Evolutionary conservation across 2,888 invertebrate species (phyloP).

Genomic region (Rhaphigaster nebulosa): DNA sequence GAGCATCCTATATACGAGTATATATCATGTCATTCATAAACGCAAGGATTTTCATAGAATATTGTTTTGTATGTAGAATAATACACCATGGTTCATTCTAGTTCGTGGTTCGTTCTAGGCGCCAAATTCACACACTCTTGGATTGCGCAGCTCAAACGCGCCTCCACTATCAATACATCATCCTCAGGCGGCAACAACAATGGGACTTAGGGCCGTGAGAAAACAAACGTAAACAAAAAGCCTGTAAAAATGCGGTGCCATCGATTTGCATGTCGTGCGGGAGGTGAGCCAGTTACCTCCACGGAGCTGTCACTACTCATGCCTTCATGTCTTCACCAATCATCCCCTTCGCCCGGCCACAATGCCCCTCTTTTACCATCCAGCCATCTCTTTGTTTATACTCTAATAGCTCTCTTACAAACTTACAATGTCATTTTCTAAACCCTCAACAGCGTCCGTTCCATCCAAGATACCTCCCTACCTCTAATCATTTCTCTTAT

Average conservation of each 20-base stretch:
- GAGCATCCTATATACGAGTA: too few species aligned
- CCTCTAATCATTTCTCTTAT: background rate
- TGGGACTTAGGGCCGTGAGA: slow-evolving; percentile 53
- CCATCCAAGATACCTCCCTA: background rate
- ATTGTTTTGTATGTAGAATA: background rate
- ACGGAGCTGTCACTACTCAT: slow-evolving; percentile 56
- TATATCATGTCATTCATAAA: too few species aligned
- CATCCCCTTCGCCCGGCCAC: slow-evolving; percentile 27
- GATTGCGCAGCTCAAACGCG: background rate
- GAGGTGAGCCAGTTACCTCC: slow-evolving; percentile 52
- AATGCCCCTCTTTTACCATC: background rate
- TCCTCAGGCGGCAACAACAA: slow-evolving; percentile 21
- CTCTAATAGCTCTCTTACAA: slow-evolving; percentile 55
- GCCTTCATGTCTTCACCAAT: too few species aligned
- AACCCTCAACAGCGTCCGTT: slow-evolving; percentile 1
- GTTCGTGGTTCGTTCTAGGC: background rate
- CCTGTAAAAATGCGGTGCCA: slow-evolving; percentile 51
- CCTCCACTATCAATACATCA: background rate
- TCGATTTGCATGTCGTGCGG: slow-evolving; percentile 57
- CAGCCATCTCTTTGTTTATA: slow-evolving; percentile 50
- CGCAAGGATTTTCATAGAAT: too few species aligned
- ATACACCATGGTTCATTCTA: background rate
- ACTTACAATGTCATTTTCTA: slow-evolving; percentile 56
- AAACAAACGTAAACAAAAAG: slow-evolving; percentile 58
- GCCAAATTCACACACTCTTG: background rate